Evolutionary conservation across 2,113 vertebrate genomes (phyloP).

Genomic region (Elgaria multicarinata): DNA sequence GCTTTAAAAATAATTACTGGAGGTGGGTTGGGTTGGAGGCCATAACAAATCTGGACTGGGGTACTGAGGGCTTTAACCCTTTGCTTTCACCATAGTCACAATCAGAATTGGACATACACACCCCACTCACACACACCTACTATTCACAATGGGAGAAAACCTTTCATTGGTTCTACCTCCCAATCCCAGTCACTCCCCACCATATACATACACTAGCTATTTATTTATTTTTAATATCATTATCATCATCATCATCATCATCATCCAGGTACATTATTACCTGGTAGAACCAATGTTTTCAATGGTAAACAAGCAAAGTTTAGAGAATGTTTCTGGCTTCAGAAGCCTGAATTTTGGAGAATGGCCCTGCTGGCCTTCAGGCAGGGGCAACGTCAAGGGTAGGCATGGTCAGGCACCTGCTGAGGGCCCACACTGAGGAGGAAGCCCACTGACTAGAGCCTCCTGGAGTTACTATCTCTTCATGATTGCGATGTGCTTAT

Average conservation of each 20-base stretch:
- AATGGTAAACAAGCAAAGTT: not conserved
- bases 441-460: no score
- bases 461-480: no score
- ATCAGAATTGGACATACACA: not conserved
- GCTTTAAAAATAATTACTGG: not conserved
- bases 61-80: not conserved
- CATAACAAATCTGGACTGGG: no score
- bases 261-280: not conserved
- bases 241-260: no score
- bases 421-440: no score
- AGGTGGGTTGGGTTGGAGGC: no score
- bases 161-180: no score
- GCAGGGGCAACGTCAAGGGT: not conserved
- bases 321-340: not conserved
- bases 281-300: not conserved
- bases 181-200: not conserved
- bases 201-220: not conserved
- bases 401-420: no score
- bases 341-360: not conserved
- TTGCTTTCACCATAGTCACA: not conserved
- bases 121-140: no score
- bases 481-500: no score
- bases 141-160: not conserved
- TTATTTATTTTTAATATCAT: no score
- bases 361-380: not conserved